A percentile compares a stretch with the other conserved stretches of the same genome.
phyloP scores from a whole-genome alignment of 2,113 vertebrate genomes.

The Apodemus speciosus region DNA sequence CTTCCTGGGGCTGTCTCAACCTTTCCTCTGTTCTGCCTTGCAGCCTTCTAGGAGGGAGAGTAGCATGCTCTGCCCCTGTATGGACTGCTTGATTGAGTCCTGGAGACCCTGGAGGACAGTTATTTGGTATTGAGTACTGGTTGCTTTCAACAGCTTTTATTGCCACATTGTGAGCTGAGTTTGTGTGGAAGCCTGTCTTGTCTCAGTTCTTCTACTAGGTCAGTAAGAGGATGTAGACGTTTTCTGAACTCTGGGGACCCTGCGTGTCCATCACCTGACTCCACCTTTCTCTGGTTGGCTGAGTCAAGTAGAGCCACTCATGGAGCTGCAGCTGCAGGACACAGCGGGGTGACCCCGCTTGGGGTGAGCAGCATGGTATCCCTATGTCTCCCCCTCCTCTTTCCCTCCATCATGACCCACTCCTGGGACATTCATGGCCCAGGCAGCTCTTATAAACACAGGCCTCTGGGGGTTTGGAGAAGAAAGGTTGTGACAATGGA shows the following conservation, averaged over 20 bases:
- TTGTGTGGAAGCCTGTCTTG: not conserved
- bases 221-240: not conserved
- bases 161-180: not conserved
- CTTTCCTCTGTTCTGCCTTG: not conserved
- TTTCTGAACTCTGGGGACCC: not conserved
- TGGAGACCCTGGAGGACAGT: not conserved
- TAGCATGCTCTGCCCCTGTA: not conserved
- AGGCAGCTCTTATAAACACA: not conserved
- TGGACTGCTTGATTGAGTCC: not conserved
- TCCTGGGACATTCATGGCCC: constrained; percentile 10
- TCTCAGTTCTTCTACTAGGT: not conserved
- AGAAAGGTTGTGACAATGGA: not conserved
- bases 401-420: not conserved
- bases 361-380: not conserved
- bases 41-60: not conserved
- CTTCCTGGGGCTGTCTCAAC: not conserved
- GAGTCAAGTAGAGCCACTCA: not conserved
- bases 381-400: not conserved
- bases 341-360: not conserved
- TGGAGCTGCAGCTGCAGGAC: not conserved
- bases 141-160: not conserved
- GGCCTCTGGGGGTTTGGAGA: not conserved
- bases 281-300: not conserved
- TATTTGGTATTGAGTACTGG: not conserved
- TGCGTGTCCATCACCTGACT: not conserved